These are phyloP conservation scores for Masnerella sp. DNA, from an alignment of 2,888 invertebrate genomes.

Conservation along the genomic window DNA sequence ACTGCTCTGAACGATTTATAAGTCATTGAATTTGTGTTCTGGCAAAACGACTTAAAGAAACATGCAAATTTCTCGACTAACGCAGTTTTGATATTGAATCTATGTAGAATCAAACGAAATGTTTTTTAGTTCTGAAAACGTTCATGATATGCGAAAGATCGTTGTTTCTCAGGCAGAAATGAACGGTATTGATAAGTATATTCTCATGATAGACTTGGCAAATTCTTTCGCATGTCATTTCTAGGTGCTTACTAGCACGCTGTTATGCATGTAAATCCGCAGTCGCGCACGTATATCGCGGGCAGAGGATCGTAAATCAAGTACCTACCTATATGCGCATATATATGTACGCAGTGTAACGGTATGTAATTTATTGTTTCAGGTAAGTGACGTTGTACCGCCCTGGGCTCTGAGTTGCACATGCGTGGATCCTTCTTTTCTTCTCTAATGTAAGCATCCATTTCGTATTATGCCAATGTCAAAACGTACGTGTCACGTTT, in stretches of 20 bases:
- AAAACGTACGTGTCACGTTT: conserved; percentile 62
- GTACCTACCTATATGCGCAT: conserved; percentile 67
- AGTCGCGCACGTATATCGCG: conserved; percentile 66
- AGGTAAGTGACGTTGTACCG: conserved; percentile 77
- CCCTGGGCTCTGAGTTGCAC: conserved; percentile 71
- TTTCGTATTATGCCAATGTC: conserved; percentile 66
- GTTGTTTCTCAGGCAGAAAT: conserved; percentile 47
- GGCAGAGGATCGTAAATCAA: conserved; percentile 71
- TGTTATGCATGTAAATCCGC: conserved; percentile 66
- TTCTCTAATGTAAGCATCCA: conserved; percentile 74
- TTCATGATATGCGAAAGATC: conserved; percentile 37
- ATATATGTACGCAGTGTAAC: conserved; percentile 74
- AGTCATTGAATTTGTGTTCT: too few relatives aligned
- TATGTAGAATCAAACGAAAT: too few relatives aligned
- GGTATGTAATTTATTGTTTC: conserved; percentile 77
- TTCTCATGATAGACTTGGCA: conserved; percentile 61
- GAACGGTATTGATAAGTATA: conserved; percentile 55
- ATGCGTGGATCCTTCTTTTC: conserved; percentile 71
- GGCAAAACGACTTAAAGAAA: too few relatives aligned
- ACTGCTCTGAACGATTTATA: too few relatives aligned
- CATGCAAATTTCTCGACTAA: neutral
- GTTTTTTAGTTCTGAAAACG: too few relatives aligned
- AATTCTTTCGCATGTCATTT: conserved; percentile 62
- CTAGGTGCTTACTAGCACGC: conserved; percentile 60
- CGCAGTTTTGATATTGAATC: too few relatives aligned